Evolutionary conservation across 2,888 invertebrate species (phyloP), one percentile per base, ranked within the genome.

Genomic region (Noctua fimbriata): DNA sequence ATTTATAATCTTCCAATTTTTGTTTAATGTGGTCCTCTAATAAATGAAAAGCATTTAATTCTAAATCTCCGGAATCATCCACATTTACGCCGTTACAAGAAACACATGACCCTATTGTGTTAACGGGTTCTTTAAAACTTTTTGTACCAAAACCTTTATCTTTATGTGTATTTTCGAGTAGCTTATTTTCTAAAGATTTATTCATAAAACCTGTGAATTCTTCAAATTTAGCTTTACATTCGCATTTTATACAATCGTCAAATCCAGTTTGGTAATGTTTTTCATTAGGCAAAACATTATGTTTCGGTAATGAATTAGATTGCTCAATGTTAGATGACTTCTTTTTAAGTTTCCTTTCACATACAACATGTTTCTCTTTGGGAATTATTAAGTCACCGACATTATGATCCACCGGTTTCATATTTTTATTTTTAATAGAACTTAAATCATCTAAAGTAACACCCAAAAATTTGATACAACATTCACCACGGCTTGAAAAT

Each of bases 31-130:
- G 93, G 78, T 95, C 93, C 87, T 94, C 93, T 72, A 96, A 88
- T 82, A 96, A 93, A 79, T 94, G 88, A 90, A 95, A 96, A 55
- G 94, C 90, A 85, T 97, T 96, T 1, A 93, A 86, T 92, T 96
- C 96, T 84, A 97, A 92, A 69, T 97, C 94, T 73, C 91, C 91
- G 49, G 92, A 89, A 69, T 92, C 90, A 41, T 93, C 93, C 52
- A 73, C 55, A 79, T 89, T 88, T n/a, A 81, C 69, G 65, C 58
- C 78, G 52, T 89, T 84, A 82, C 95, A 95, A 87, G 96, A 96
- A 73, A 95, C 85, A 87, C 96, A 95, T 73, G 87, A 83, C 81
- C 92, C 90, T 65, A 86, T 72, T 32, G 67, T 85, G 12, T 78
- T 69, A 28, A 65, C 77, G 28, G 41, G 58, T 55, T 82, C 66